Evolutionary conservation across 2,888 invertebrate species (phyloP).

Genomic region (Scrobipalpa costella): DNA sequence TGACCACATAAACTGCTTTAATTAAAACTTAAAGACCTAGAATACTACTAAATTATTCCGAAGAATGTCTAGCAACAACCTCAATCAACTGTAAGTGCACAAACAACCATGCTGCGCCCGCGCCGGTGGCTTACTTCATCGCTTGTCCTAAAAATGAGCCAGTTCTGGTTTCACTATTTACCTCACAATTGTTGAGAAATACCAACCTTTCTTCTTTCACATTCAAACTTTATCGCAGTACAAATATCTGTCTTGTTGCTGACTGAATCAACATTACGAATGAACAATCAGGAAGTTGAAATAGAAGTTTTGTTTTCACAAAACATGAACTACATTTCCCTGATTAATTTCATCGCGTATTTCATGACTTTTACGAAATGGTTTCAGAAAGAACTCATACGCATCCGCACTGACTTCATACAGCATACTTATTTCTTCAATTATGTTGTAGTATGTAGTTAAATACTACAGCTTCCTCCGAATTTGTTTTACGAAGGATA

Average conservation of each 20-base stretch:
- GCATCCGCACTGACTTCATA: background rate
- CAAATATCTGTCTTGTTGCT: conserved; percentile 5
- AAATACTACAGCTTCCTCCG: background rate
- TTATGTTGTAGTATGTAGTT: conserved; percentile 5
- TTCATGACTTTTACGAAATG: background rate
- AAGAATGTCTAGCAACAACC: conserved; percentile 1
- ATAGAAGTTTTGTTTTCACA: background rate
- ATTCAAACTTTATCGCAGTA: background rate
- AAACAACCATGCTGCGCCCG: background rate
- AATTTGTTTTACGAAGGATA: conserved; percentile 9
- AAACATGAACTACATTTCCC: too few relatives aligned
- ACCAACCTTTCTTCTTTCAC: conserved; percentile 28
- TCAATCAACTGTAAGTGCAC: background rate
- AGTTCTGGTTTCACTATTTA: conserved; percentile 37
- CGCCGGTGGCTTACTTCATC: conserved; percentile 33
- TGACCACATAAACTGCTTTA: background rate
- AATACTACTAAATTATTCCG: background rate
- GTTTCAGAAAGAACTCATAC: background rate
- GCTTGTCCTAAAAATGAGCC: conserved; percentile 38
- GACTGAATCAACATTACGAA: background rate
- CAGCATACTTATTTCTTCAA: background rate
- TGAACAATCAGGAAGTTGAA: background rate
- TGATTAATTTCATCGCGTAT: background rate
- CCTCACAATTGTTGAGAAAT: conserved; percentile 39
- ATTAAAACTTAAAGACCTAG: background rate